A percentile compares a stretch with the other conserved stretches of the same genome.
These are phyloP conservation scores for Anolis sagrei DNA, from an alignment of 2,113 vertebrate genomes.

Conservation along the genomic window DNA sequence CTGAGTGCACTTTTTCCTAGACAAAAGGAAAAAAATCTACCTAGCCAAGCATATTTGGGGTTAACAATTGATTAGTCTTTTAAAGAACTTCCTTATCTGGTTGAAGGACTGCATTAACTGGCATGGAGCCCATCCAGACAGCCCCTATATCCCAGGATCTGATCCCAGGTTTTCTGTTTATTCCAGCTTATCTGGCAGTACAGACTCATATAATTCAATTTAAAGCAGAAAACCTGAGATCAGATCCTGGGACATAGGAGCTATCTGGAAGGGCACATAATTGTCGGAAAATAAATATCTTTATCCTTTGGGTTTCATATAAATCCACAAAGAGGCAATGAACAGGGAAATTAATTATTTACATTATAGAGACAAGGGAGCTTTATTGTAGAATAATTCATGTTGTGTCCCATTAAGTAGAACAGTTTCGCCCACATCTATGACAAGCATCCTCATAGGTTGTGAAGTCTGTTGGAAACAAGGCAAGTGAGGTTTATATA, in stretches of 20 bases:
- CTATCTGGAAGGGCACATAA: too few relatives aligned
- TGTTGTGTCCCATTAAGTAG: neutral
- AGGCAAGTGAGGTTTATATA: too few relatives aligned
- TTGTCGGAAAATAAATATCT: neutral
- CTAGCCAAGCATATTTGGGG: neutral
- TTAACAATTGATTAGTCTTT: neutral
- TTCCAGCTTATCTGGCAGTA: too few relatives aligned
- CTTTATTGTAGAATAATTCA: neutral
- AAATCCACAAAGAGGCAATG: neutral
- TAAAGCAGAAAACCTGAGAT: too few relatives aligned
- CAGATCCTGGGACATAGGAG: too few relatives aligned
- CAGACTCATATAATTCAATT: too few relatives aligned
- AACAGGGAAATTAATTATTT: neutral
- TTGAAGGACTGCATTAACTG: neutral
- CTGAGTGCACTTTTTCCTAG: slow-evolving; percentile 13
- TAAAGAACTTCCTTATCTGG: neutral
- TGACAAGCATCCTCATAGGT: too few relatives aligned
- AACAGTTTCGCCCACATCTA: too few relatives aligned
- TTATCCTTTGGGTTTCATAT: neutral
- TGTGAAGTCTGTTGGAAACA: too few relatives aligned
- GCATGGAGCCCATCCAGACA: too few relatives aligned
- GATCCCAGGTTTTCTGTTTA: too few relatives aligned
- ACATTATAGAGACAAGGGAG: neutral
- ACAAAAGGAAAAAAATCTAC: slow-evolving; percentile 5
- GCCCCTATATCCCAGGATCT: too few relatives aligned